Evolutionary conservation across 2,797 vertebrate genomes (phyloP), one percentile per base, ranked within the genome.

Genomic region (Macropus fuliginosus): DNA sequence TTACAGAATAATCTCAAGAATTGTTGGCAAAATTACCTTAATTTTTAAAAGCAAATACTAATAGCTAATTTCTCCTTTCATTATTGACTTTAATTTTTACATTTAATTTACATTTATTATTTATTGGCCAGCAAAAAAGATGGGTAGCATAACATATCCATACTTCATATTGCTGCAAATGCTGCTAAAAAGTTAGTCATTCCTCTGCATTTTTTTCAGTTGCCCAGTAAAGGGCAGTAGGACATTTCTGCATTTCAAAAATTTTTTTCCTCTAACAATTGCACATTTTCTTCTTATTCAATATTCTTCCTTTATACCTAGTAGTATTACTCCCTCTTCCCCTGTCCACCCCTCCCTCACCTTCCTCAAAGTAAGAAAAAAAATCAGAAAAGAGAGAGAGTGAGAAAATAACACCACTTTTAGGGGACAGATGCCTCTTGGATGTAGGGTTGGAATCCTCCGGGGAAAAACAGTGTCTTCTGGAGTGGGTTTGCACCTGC

Each of bases 401-500:
- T 96, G 98, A 96, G 98, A 98, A 98, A 98, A 98, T 97, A 98
- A 99, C 98, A 98, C 96, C 95, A 98, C 96, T 98, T 97, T 98
- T 98, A 98, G 97, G 97, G 98, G 98, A 98, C 99, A 99, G 99
- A 99, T 99, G 98, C 99, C 99, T 98, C 98, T 99, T 99, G 56
- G 93, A 94, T 96, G 89, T 59, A 94, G 94, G 90, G 57, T 87
- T 93, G 81, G 81, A 98, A 54, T 98, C 99, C 99, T 98, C 98
- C 94, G 98, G 99, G 99, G 98, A 94, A 92, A 97, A 90, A 62
- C 94, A 96, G 97, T 97, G 95, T 97, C 46, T 94, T 97, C 95
- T 98, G 97, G 98, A 98, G 97, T 97, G 98, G 98, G 97, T 97
- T 98, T 99, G 98, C 98, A 98, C 99, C 99, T 99, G 99, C 99